Conservation (phyloP, 2,113 vertebrate genomes). For the Struthio camelus region DNA sequence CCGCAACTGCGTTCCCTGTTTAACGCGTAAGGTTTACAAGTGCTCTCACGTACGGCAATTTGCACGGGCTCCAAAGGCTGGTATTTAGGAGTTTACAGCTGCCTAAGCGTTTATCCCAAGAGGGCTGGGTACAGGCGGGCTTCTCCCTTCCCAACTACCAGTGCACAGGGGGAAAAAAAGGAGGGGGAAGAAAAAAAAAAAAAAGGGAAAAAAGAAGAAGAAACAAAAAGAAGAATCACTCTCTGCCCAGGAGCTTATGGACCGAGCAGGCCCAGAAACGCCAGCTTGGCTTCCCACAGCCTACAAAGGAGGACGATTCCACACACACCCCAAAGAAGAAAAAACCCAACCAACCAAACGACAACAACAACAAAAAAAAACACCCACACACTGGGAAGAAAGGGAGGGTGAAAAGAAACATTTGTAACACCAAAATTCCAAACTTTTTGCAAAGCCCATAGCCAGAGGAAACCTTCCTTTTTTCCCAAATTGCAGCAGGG, state of each 20-base stretch:
- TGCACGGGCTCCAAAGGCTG: not conserved
- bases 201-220: too few relatives aligned
- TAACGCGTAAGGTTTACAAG: not conserved
- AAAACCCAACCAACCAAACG: too few relatives aligned
- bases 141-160: not conserved
- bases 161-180: too few relatives aligned
- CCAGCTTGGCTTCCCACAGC: not conserved
- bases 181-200: too few relatives aligned
- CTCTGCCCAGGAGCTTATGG: not conserved
- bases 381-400: too few relatives aligned
- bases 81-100: not conserved
- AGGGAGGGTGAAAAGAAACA: not conserved
- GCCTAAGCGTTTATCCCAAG: not conserved
- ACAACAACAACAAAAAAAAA: not conserved
- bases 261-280: not conserved
- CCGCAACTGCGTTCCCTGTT: not conserved
- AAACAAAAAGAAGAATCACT: not conserved
- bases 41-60: not conserved
- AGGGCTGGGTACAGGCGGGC: not conserved
- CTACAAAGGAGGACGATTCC: not conserved
- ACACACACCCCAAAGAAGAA: too few relatives aligned
- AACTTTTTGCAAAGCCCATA: slow-evolving; percentile 15
- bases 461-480: not conserved
- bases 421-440: not conserved
- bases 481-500: not conserved